Conservation (phyloP, 2,888 invertebrate genomes). For the Epistrophella euchroma region DNA sequence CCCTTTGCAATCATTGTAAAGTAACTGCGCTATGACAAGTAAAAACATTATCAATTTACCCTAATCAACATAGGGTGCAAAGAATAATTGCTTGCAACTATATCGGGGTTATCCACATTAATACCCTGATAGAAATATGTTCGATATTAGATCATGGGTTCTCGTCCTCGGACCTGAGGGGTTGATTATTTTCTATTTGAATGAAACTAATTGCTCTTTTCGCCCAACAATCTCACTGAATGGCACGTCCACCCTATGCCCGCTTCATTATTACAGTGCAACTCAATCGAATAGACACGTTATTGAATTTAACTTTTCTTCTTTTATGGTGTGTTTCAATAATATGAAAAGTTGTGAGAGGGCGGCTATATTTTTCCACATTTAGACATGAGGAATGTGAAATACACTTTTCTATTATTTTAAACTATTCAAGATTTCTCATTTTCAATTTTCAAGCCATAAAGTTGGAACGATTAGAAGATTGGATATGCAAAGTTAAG, state of each 20-base stretch:
- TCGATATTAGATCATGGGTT: constrained; percentile 68
- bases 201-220: constrained; percentile 75
- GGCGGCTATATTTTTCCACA: too few relatives aligned
- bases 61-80: constrained; percentile 5
- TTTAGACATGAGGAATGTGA: too few relatives aligned
- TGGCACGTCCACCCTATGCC: background rate
- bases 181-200: constrained; percentile 68
- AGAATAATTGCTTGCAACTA: constrained; percentile 27
- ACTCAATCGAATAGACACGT: background rate
- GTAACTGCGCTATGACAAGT: background rate
- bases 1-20: too few relatives aligned
- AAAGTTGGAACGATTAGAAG: too few relatives aligned
- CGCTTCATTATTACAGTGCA: background rate
- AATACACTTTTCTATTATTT: too few relatives aligned
- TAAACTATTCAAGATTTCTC: too few relatives aligned
- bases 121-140: constrained; percentile 50
- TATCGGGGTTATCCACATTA: constrained; percentile 42
- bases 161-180: constrained; percentile 41
- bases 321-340: too few relatives aligned
- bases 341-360: too few relatives aligned
- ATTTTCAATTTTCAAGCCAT: too few relatives aligned
- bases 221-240: background rate
- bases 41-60: constrained; percentile 2
- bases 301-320: background rate
- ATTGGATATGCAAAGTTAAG: too few relatives aligned